These are phyloP conservation scores for Argyra leucocephala DNA, from an alignment of 2,888 invertebrate species.

Conservation along the genomic window DNA sequence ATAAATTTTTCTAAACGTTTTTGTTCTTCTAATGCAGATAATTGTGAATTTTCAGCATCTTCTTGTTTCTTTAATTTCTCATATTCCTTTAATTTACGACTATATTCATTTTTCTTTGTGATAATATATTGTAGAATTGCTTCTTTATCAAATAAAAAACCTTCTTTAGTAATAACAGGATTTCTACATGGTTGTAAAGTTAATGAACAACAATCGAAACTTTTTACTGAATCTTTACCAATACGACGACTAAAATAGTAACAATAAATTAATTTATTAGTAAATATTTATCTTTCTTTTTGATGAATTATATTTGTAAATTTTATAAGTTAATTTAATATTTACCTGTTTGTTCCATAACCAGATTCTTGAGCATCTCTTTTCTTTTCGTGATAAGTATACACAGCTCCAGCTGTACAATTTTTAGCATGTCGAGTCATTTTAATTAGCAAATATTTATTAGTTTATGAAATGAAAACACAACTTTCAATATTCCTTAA, in stretches of 20 bases:
- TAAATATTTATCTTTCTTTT: too few relatives aligned
- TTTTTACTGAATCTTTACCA: conserved; percentile 57
- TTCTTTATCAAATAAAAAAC: conserved; percentile 93
- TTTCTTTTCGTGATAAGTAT: conserved; percentile 95
- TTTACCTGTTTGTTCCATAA: conserved; percentile 63
- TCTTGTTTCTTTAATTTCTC: conserved; percentile 76
- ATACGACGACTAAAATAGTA: conserved; percentile 55
- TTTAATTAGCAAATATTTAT: too few relatives aligned
- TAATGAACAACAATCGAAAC: conserved; percentile 95
- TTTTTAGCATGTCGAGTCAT: conserved; percentile 97
- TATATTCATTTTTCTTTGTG: conserved; percentile 85
- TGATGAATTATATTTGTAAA: too few relatives aligned
- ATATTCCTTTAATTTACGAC: conserved; percentile 81
- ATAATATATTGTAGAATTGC: conserved; percentile 91
- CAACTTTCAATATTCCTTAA: too few relatives aligned
- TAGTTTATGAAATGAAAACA: too few relatives aligned
- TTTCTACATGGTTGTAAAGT: conserved; percentile 92
- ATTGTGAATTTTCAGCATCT: conserved; percentile 36
- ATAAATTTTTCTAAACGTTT: conserved; percentile 69
- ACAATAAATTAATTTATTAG: neutral
- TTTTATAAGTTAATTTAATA: neutral
- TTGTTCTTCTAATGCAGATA: conserved; percentile 63
- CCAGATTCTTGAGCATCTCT: conserved; percentile 92
- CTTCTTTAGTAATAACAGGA: conserved; percentile 84
- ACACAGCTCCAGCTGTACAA: conserved; percentile 96